Evolutionary conservation across 92 coral and sea anemone genomes (phyloP).

Genomic region (Chrysogorgia sp.): DNA sequence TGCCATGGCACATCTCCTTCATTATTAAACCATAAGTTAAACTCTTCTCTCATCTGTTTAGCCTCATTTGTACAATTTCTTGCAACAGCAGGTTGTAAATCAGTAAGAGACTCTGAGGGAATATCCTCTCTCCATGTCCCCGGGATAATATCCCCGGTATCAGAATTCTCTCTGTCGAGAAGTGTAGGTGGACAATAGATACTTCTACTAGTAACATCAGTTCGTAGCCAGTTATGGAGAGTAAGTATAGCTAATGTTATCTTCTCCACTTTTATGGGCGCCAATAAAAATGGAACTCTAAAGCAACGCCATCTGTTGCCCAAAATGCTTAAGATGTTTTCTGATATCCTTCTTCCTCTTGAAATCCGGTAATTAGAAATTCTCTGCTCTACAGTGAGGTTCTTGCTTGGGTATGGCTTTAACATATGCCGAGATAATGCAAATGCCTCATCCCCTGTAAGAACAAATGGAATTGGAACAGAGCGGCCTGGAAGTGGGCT

Average conservation of each 20-base stretch:
- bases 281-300: too few relatives aligned
- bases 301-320: too few relatives aligned
- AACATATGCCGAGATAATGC: slow-evolving; percentile 50
- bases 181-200: slow-evolving; percentile 43
- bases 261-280: slow-evolving; percentile 51
- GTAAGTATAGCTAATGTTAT: slow-evolving; percentile 56
- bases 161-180: slow-evolving; percentile 56
- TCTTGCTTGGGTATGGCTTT: slow-evolving; percentile 57
- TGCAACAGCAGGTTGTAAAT: slow-evolving; percentile 41
- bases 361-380: slow-evolving; percentile 28
- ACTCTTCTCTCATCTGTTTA: slow-evolving; percentile 53
- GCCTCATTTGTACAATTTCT: slow-evolving; percentile 50
- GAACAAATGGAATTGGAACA: slow-evolving; percentile 58
- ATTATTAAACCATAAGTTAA: slow-evolving; percentile 57
- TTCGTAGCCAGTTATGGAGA: slow-evolving; percentile 62
- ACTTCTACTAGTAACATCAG: slow-evolving; percentile 37
- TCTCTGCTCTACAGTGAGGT: slow-evolving; percentile 60
- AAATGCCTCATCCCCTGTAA: slow-evolving; percentile 67
- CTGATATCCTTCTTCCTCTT: too few relatives aligned
- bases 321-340: too few relatives aligned
- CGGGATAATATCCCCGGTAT: slow-evolving; percentile 56
- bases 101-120: too few relatives aligned
- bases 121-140: slow-evolving; percentile 66
- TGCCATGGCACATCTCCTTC: slow-evolving; percentile 65
- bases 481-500: slow-evolving; percentile 50